Evolutionary conservation across 2,888 invertebrate species (phyloP), one percentile per base, ranked within the genome.

Genomic region (Acrobasis suavella): DNA sequence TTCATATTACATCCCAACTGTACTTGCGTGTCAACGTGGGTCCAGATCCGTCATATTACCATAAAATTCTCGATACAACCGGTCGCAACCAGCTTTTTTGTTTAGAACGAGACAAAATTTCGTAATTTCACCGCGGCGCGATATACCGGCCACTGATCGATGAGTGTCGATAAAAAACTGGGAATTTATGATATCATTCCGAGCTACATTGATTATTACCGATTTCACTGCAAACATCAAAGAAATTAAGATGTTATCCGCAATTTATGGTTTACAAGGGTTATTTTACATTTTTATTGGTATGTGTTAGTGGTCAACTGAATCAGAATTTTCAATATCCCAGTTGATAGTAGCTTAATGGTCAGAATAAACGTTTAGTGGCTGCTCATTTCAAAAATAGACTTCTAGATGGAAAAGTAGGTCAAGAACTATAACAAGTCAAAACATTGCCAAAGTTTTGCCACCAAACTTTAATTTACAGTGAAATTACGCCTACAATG

Each of bases 41-140:
- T 39, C 16, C 55, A 55, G 39, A 55, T 16, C 16, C 39, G 55
- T 14, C 46, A 71, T 69, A 69, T 69, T 72, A 76, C 77, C 77
- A 79, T 78, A 79, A 79, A 79, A 78, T 78, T 79, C 22, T 62
- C 71, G 67, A 75, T 66, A 67, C 55, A 72, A 78, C 80, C 74
- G 77, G 81, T 81, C 65, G 49, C 37, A 49, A 32, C 42, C 64
- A 52, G 63, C 52, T 59, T 80, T 82, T 80, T 81, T 79, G 75
- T 64, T 76, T 75, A 77, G 74, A 72, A 63, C 68, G 64, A 59
- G 63, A 60, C 65, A 68, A 65, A 67, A 71, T 70, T 69, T 60
- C 63, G 70, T 70, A 71, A 73, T 60, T 74, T 73, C 71, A 63
- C 55, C 65, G 64, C 66, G 69, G 64, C 64, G 50, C 60, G 70